Evolutionary conservation across 1,140 invertebrate species (phyloP).

Genomic region (Microplitis mediator): DNA sequence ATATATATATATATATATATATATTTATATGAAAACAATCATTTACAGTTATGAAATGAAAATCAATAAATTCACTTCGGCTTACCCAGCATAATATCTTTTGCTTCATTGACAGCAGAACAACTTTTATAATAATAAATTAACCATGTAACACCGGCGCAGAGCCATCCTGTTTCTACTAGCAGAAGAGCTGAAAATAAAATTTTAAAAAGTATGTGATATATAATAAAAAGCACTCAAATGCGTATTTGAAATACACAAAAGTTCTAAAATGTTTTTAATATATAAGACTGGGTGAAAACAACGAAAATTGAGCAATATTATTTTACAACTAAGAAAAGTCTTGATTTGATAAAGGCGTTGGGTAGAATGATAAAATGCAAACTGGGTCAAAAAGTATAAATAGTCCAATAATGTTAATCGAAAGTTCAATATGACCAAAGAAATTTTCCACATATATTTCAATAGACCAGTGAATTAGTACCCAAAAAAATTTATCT

Average conservation of each 20-base stretch:
- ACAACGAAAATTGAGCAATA: not conserved
- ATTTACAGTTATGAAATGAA: not conserved
- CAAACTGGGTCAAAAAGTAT: slow-evolving; percentile 10
- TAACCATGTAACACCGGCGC: slow-evolving; percentile 78
- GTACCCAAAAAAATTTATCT: too few species aligned
- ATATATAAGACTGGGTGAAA: not conserved
- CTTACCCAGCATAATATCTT: slow-evolving; percentile 80
- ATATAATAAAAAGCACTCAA: not conserved
- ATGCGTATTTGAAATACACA: not conserved
- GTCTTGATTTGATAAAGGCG: slow-evolving; percentile 7
- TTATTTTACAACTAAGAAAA: not conserved
- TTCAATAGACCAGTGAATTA: too few species aligned
- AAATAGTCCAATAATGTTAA: slow-evolving; percentile 18
- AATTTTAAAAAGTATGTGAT: not conserved
- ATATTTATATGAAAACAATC: too few species aligned
- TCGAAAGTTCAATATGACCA: too few species aligned
- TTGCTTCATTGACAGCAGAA: slow-evolving; percentile 68
- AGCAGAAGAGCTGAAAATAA: slow-evolving; percentile 71
- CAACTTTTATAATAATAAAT: slow-evolving; percentile 73
- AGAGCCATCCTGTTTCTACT: slow-evolving; percentile 78
- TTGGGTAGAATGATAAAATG: slow-evolving; percentile 12
- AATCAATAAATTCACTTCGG: slow-evolving; percentile 11
- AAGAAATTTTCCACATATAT: too few species aligned
- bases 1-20: too few species aligned
- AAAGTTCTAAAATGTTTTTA: not conserved